Evolutionary conservation across 2,888 invertebrate genomes (phyloP), one percentile per base, ranked within the genome.

Genomic region (Ophion ellenae): DNA sequence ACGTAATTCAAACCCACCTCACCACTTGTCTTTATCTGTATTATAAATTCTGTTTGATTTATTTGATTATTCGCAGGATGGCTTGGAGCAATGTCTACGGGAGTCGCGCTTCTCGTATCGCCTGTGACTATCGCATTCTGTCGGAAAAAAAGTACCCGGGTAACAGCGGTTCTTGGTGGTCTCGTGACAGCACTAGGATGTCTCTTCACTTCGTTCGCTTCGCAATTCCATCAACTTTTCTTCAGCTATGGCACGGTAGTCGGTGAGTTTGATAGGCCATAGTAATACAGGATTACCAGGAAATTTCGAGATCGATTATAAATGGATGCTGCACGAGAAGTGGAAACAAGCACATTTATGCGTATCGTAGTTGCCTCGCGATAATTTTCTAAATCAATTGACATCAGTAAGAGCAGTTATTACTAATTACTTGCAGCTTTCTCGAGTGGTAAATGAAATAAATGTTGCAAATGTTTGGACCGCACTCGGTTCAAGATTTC

Each of bases 141-240:
- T 93, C 96, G 97, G 87, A 96, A 97, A 92, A 98, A 97, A 95
- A 97, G 97, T 69, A 97, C 97, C n/a, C 96, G 98, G 84, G 96
- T 98, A 87, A 97, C 97, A 11, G 98, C 98, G 3, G 98, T 98
- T 74, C 96, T 98, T 91, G 98, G 98, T 74, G 98, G 98, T 10
- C 95, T 98, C 87, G 96, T 98, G 76, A 97, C 97, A 53, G 97
- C 98, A 2, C 95, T 98, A 24, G 98, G 98, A 75, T 97, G 97
- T 92, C 96, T 98, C 87, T 98, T 98, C 95, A 97, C 98, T 10
- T 98, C 98, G 83, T 98, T 98, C 94, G 98, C 98, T 83, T 97
- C 97, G 84, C 97, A 98, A 94, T 97, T 97, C 93, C 98, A 98
- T 94, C 98, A 98, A 94, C 95, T 98, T 85, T 97, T 97, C 95